phyloP scores from a whole-genome alignment of 2,113 vertebrate species.

The Rhipidura dahli region DNA sequence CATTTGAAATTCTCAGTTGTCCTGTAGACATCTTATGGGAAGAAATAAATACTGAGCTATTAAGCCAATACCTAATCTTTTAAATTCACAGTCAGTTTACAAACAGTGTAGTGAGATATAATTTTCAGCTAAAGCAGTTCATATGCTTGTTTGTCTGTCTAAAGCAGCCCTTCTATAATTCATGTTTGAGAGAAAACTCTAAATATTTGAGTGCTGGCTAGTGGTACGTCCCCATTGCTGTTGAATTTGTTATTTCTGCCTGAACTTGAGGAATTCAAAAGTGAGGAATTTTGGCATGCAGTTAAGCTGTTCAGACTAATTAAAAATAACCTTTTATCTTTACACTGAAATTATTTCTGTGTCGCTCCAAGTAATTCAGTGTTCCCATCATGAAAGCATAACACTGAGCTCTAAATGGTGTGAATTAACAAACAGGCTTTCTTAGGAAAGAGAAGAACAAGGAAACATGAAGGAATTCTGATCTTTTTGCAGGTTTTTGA shows the following conservation, averaged over 20 bases:
- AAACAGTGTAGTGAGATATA: background rate
- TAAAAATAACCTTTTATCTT: constrained; percentile 12
- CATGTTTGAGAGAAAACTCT: background rate
- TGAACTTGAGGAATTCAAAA: constrained; percentile 2
- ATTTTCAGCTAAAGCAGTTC: background rate
- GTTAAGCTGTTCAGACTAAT: background rate
- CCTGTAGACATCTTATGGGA: background rate
- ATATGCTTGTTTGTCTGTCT: background rate
- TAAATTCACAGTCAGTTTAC: background rate
- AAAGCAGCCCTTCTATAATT: background rate
- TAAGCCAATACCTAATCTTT: background rate
- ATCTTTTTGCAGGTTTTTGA: background rate
- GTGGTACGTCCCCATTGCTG: background rate
- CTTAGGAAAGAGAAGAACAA: background rate
- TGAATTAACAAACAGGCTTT: background rate
- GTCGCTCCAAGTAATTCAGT: background rate
- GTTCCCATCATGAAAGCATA: background rate
- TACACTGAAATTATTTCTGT: background rate
- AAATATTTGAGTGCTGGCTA: background rate
- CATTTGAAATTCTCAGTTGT: background rate
- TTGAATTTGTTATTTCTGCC: background rate
- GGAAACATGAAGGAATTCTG: background rate
- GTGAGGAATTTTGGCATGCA: background rate
- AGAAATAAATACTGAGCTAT: background rate
- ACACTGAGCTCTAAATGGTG: background rate